These are phyloP conservation scores for Picus viridis DNA, from an alignment of 2,797 vertebrate species.

Conservation along the genomic window DNA sequence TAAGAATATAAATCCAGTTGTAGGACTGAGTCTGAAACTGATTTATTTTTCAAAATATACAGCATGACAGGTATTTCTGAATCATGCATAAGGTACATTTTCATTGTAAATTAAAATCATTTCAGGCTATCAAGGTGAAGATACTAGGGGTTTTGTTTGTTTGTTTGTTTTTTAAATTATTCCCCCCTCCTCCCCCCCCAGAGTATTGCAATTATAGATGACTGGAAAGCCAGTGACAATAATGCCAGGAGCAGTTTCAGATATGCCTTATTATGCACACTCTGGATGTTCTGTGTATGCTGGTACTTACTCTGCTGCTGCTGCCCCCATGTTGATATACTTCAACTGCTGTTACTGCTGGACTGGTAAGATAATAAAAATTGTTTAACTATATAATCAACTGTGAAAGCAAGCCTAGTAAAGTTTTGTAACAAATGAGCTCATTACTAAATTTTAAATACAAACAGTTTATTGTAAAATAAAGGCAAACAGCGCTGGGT, in stretches of 20 bases:
- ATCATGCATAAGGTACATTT: not conserved
- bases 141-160: not conserved
- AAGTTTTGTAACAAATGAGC: not conserved
- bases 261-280: conserved; percentile 30
- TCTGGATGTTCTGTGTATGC: not conserved
- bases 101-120: not conserved
- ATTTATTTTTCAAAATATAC: not conserved
- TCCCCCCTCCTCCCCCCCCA: not conserved
- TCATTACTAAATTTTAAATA: too few relatives aligned
- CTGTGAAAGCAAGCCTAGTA: not conserved
- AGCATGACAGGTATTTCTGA: not conserved
- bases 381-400: not conserved
- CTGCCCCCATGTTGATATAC: conserved; percentile 83
- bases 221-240: conserved; percentile 80
- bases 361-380: conserved; percentile 79
- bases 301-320: conserved; percentile 74
- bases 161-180: not conserved
- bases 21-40: not conserved
- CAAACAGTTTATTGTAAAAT: too few relatives aligned
- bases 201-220: conserved; percentile 64
- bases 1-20: not conserved
- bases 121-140: not conserved
- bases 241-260: conserved; percentile 71
- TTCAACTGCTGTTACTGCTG: conserved; percentile 84
- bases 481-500: too few relatives aligned